Base-by-base conservation (phyloP, 2,888 invertebrate genomes). In the Chalcis sispes region DNA sequence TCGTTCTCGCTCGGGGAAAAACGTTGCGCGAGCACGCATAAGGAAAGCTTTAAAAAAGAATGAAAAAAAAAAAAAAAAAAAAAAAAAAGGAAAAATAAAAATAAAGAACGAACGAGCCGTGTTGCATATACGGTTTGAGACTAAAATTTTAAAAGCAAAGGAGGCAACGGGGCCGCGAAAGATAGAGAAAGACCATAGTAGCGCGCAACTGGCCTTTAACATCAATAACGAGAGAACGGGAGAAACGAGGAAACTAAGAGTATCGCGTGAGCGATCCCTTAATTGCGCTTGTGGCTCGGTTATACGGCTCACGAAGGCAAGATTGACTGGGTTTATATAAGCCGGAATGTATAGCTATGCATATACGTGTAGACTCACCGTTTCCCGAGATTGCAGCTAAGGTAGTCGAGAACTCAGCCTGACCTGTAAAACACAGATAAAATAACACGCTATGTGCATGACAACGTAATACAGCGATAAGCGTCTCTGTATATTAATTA, bases 381-480 rank as follows among this genome's bases (percentile, higher is more conserved):
- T 85, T 85, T 79, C 79, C 82, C 58, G 80, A 80, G 54, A 83
- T 70, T 46, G 84, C 83, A 29, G 84, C 80, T 70, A 81, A 72
- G 54, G 81, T 81, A 32, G 86, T 85, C 56, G 85, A 83, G 64
- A 84, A 80, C 56, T 83, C 80, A 18, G 72, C 72, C 10, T 75
- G 75, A 73, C 80, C 82, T 82, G 75, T 50, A 62, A 77, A 67
- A 73, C 69, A 69, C 70, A 67, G 71, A 72, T 70, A 56, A 77
- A 42, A 61, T 59, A 56, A 50, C 59, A 56, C 48, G 25, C 42
- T 52, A n/a, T n/a, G n/a, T 74, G 61, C 65, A 36, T 56, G 40
- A 42, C 29, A 40, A 42, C 54, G 13, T 52, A 20, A 65, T 36
- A 20, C 15, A 10, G 15, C 2, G 15, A 5, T 42, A 15, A 8